Percentiles rank a stretch among this genome's conserved stretches.
Conservation (phyloP, 2,888 invertebrate genomes). For the Conus canariensis region DNA sequence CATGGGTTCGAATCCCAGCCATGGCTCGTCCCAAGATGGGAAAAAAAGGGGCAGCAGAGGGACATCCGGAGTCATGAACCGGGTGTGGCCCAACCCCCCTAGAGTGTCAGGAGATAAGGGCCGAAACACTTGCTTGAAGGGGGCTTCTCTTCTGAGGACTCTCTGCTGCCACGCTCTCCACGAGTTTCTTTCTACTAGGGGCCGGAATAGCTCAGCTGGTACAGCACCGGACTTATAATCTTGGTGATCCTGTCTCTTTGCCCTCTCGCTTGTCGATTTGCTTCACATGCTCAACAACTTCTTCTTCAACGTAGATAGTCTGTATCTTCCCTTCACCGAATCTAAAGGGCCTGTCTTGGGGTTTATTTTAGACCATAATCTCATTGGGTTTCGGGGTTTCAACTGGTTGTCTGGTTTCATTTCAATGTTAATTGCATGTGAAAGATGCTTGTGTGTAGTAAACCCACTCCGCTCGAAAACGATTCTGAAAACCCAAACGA, state of each 20-base stretch:
- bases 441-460: constrained; percentile 25
- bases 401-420: constrained; percentile 13
- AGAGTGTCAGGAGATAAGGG: too few species aligned
- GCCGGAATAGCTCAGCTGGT: too few species aligned
- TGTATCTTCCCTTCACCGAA: background rate
- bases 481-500: background rate
- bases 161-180: too few species aligned
- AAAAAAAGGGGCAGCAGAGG: background rate
- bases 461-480: constrained; percentile 27
- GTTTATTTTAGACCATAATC: background rate
- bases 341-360: background rate
- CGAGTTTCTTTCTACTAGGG: too few species aligned
- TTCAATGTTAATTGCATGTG: background rate
- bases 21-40: too few species aligned
- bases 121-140: too few species aligned
- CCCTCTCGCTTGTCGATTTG: background rate
- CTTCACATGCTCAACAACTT: background rate
- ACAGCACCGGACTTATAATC: too few species aligned
- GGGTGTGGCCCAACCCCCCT: too few species aligned
- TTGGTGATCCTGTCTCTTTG: constrained; percentile 16
- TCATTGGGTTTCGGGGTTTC: background rate
- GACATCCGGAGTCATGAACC: too few species aligned
- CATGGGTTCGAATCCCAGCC: too few species aligned
- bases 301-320: background rate
- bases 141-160: too few species aligned